Percentiles rank a stretch among this genome's conserved stretches.
Conservation (phyloP, 1,140 invertebrate genomes). For the Trachymyrmex cornetzi region DNA sequence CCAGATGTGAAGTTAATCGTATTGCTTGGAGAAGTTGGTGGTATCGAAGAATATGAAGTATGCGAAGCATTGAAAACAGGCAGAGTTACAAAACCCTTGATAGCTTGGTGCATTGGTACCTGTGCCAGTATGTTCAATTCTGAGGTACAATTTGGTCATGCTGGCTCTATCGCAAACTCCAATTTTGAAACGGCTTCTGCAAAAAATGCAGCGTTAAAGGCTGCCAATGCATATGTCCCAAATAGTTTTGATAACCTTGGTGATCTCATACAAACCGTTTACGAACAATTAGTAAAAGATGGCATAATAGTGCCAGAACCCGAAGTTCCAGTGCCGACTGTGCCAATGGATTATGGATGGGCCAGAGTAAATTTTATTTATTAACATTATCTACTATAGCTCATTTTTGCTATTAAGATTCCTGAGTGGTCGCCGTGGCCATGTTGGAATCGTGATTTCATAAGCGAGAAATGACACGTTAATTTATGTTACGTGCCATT, state of each 20-base stretch:
- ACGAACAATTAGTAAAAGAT: slow-evolving; percentile 92
- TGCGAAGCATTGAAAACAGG: slow-evolving; percentile 94
- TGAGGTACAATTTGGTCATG: slow-evolving; percentile 99
- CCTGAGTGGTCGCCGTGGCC: too few species aligned
- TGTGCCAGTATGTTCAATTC: slow-evolving; percentile 97
- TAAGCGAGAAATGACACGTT: too few species aligned
- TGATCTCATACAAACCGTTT: slow-evolving; percentile 92
- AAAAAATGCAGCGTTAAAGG: slow-evolving; percentile 95
- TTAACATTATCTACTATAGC: background rate
- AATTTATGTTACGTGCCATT: too few species aligned
- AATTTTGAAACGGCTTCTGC: slow-evolving; percentile 97
- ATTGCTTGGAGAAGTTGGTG: slow-evolving; percentile 98
- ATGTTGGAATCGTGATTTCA: too few species aligned
- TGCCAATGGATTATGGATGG: slow-evolving; percentile 99
- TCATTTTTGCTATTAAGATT: background rate
- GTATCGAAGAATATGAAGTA: slow-evolving; percentile 99
- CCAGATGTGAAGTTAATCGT: slow-evolving; percentile 97
- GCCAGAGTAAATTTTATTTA: slow-evolving; percentile 90
- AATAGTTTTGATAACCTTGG: slow-evolving; percentile 97
- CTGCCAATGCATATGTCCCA: slow-evolving; percentile 96
- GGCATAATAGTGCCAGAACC: slow-evolving; percentile 95
- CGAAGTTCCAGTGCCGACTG: slow-evolving; percentile 98
- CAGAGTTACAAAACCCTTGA: slow-evolving; percentile 96
- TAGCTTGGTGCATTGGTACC: slow-evolving; percentile 99
- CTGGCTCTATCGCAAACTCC: slow-evolving; percentile 98